These are phyloP conservation scores for Silvanus unidentatus DNA, from an alignment of 2,888 invertebrate genomes.

Conservation along the genomic window DNA sequence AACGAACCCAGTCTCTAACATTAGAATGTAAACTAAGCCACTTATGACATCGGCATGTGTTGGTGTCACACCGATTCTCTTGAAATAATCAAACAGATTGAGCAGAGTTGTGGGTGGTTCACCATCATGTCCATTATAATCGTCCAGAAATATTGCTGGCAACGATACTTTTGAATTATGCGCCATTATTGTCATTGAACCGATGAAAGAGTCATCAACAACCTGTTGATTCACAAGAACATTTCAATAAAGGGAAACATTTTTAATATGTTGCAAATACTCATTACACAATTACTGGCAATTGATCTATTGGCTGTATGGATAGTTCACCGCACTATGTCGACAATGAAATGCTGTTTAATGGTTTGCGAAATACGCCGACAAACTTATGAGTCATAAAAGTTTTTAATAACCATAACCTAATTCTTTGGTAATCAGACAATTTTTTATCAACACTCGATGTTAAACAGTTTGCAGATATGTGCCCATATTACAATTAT, in stretches of 20 bases:
- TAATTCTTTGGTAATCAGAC: slow-evolving; percentile 7
- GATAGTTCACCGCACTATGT: too few relatives aligned
- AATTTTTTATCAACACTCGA: too few relatives aligned
- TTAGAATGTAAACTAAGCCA: slow-evolving; percentile 40
- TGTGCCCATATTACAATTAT: too few relatives aligned
- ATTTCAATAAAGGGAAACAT: too few relatives aligned
- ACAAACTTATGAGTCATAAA: slow-evolving; percentile 10
- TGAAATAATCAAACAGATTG: slow-evolving; percentile 29
- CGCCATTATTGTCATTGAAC: too few relatives aligned
- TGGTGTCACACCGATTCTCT: slow-evolving; percentile 13
- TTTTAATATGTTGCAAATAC: too few relatives aligned
- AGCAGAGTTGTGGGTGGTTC: slow-evolving; percentile 33
- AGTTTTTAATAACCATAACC: slow-evolving; percentile 11
- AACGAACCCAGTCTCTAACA: slow-evolving; percentile 42
- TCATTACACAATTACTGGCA: too few relatives aligned
- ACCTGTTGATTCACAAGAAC: slow-evolving; percentile 27
- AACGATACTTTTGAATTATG: neutral
- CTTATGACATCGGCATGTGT: slow-evolving; percentile 34
- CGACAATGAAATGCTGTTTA: too few relatives aligned
- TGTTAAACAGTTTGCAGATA: too few relatives aligned
- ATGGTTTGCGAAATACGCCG: too few relatives aligned
- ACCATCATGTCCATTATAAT: slow-evolving; percentile 24
- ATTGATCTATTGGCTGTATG: too few relatives aligned
- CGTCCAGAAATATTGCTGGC: slow-evolving; percentile 36
- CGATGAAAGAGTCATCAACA: slow-evolving; percentile 7